These are phyloP conservation scores for Drosophila lowei DNA, from an alignment of 1,140 invertebrate species.

Conservation along the genomic window DNA sequence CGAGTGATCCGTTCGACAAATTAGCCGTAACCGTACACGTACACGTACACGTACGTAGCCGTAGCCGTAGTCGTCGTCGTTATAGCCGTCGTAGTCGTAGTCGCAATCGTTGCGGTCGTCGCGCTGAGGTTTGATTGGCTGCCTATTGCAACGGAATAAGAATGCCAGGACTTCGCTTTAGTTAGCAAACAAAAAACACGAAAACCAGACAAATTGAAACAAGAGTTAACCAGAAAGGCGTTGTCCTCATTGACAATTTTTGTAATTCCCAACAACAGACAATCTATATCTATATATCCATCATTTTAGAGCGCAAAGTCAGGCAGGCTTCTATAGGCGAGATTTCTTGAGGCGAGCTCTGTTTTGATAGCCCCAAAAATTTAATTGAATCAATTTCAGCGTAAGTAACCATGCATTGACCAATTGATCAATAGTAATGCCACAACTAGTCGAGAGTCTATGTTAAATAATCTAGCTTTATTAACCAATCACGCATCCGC, in stretches of 20 bases:
- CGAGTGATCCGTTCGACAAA: slow-evolving; percentile 73
- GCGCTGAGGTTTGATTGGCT: slow-evolving; percentile 59
- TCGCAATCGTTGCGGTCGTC: slow-evolving; percentile 29
- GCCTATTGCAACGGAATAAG: slow-evolving; percentile 26
- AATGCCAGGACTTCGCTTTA: slow-evolving; percentile 8
- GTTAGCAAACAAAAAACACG: slow-evolving; percentile 19
- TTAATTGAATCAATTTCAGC: slow-evolving; percentile 50
- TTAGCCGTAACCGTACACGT: slow-evolving; percentile 24
- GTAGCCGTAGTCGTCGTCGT: slow-evolving; percentile 24
- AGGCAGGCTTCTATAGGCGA: slow-evolving; percentile 59
- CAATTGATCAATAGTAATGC: slow-evolving; percentile 30
- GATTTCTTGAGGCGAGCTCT: slow-evolving; percentile 37
- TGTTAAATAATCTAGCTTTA: slow-evolving; percentile 66
- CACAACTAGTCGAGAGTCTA: slow-evolving; percentile 43
- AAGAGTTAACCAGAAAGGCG: slow-evolving; percentile 7
- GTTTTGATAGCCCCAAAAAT: slow-evolving; percentile 37
- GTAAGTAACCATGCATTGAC: slow-evolving; percentile 63
- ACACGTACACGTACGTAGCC: slow-evolving; percentile 6
- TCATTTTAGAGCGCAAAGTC: slow-evolving; percentile 64
- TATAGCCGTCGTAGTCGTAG: slow-evolving; percentile 2
- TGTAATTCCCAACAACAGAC: slow-evolving; percentile 35
- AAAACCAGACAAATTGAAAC: slow-evolving; percentile 13
- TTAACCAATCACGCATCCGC: slow-evolving; percentile 64
- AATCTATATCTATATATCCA: slow-evolving; percentile 44
- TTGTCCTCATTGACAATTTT: background rate